phyloP scores from a whole-genome alignment of 1,140 invertebrate genomes.

The Gryon sp. region DNA sequence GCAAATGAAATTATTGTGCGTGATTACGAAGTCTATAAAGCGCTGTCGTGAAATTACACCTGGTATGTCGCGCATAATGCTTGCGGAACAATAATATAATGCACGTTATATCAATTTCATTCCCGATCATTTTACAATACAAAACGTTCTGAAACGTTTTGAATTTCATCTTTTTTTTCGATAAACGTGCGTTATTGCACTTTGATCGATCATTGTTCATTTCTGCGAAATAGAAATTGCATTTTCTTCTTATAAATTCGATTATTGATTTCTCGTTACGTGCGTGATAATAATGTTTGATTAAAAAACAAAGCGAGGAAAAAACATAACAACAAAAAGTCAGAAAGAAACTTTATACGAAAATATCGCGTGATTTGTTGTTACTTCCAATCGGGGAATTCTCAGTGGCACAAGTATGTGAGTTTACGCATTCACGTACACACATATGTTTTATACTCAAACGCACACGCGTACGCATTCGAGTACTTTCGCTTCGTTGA shows the following conservation, averaged over 20 bases:
- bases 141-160: slow-evolving; percentile 48
- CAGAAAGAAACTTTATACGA: slow-evolving; percentile 11
- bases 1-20: slow-evolving; percentile 59
- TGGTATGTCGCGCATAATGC: slow-evolving; percentile 57
- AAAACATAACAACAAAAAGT: no score
- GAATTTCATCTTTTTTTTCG: slow-evolving; percentile 36
- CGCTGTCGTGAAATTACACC: slow-evolving; percentile 62
- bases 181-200: slow-evolving; percentile 33
- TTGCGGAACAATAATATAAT: slow-evolving; percentile 58
- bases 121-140: slow-evolving; percentile 56
- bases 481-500: slow-evolving; percentile 21
- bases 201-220: slow-evolving; percentile 52
- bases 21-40: slow-evolving; percentile 61
- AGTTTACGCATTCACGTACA: no score
- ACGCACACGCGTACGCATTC: slow-evolving; percentile 1
- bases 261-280: slow-evolving; percentile 39
- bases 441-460: no score
- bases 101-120: slow-evolving; percentile 45
- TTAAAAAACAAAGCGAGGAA: no score
- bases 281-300: slow-evolving; percentile 17
- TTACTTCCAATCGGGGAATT: slow-evolving; percentile 27
- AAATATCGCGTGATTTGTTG: slow-evolving; percentile 41
- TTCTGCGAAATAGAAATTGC: slow-evolving; percentile 45
- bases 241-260: slow-evolving; percentile 42
- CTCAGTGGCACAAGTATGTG: no score